Base-by-base conservation (phyloP, 2,113 vertebrate species). In the Nematolebias whitei region DNA sequence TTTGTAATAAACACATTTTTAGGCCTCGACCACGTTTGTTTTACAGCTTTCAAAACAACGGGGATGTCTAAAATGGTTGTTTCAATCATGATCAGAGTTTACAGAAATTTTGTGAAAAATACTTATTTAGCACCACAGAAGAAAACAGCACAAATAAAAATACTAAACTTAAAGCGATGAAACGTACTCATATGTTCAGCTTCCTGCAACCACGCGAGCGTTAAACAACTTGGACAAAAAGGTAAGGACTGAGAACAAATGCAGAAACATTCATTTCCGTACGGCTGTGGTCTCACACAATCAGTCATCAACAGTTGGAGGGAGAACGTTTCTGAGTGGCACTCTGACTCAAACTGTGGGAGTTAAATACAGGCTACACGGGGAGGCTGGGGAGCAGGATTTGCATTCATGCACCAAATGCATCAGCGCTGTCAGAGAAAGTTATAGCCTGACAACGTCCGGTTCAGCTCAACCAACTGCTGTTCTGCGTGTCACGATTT, bases 321-420 rank as follows among this genome's bases (percentile, higher is more conserved):
- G 6, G 32, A 10, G 10, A 59, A 63, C 22, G 20, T 38, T 56
- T 11, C 16, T 15, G 32, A 51, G 19, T 4, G 26, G 1, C n/a
- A n/a, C 19, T 16, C 12, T n/a, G 48, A 60, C 43, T 50, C 50
- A 40, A 44, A 35, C n/a, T 35, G 19, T 20, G 60, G 41, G 6
- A 48, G 32, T 70, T 66, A 62, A 66, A 63, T 45, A 55, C 52
- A 68, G 51, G 63, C 56, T 20, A 64, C 13, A 7, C 35, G 7
- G 67, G 40, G 39, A 18, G 53, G 19, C 38, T 39, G 5, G 16
- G 47, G 4, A 24, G 9, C 19, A 2, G n/a, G 38, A 19, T 35
- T 32, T 51, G 53, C 24, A 18, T 57, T 26, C 20, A 20, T 29
- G 39, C 19, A 47, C 66, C 12, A 16, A 14, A 35, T 48, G n/a